Evolutionary conservation across 2,113 vertebrate genomes (phyloP).

Genomic region (Hymenochirus boettgeri): DNA sequence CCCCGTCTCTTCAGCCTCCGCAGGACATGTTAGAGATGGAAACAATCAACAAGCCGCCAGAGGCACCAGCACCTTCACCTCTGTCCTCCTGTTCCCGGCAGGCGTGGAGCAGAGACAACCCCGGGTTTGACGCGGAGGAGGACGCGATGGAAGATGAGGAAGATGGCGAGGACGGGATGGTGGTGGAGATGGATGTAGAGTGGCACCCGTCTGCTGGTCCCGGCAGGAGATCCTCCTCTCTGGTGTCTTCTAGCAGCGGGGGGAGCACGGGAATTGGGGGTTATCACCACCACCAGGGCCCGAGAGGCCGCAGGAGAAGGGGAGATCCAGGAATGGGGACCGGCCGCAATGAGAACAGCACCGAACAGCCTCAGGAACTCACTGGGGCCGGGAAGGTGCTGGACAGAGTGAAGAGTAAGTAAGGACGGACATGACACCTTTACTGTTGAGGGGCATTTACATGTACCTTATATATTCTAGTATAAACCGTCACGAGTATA

Average conservation of each 20-base stretch:
- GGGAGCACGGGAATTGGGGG: constrained; percentile 55
- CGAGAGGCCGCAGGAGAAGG: constrained; percentile 52
- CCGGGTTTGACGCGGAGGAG: constrained; percentile 86
- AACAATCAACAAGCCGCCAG: constrained; percentile 49
- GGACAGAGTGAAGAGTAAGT: constrained; percentile 61
- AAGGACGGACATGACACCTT: background rate
- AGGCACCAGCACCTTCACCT: constrained; percentile 63
- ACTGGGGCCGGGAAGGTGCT: constrained; percentile 58
- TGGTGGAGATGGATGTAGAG: constrained; percentile 73
- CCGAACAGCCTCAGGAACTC: constrained; percentile 27
- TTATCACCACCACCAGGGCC: constrained; percentile 50
- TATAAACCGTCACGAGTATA: too few species aligned
- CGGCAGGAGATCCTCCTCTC: constrained; percentile 69
- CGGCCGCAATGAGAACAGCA: constrained; percentile 60
- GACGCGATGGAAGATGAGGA: constrained; percentile 54
- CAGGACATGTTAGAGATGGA: constrained; percentile 27
- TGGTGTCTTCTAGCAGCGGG: constrained; percentile 64
- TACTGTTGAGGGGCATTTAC: too few species aligned
- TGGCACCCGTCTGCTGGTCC: constrained; percentile 62
- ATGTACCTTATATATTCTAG: too few species aligned
- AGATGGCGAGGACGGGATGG: constrained; percentile 56
- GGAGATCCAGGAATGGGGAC: constrained; percentile 54
- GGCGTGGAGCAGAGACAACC: constrained; percentile 92
- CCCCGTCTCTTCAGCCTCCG: background rate
- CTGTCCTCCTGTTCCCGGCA: constrained; percentile 78